Base-by-base conservation (phyloP, 2,113 vertebrate species). In the Muscicapa adusta region DNA sequence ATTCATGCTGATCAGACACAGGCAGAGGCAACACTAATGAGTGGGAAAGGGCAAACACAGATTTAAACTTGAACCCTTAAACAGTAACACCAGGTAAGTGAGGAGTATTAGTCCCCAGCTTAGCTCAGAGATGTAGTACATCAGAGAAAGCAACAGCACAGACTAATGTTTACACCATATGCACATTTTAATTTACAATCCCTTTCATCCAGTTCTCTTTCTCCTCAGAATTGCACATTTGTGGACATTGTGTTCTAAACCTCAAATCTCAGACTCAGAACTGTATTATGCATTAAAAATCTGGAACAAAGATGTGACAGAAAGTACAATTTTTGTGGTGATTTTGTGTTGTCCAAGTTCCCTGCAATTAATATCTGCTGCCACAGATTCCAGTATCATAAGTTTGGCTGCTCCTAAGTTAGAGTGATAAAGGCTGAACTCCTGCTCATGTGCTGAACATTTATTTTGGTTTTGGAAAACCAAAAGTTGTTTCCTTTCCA, bases 1-100 rank as follows among this genome's bases (percentile, higher is more conserved):
- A 10, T 6, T 61, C 53, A 5, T 0, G 2, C 33, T 8, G 31
- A 29, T 23, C 36, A 45, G 47, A 28, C 38, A 7, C 0, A 0
- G 0, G 18, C 34, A 40, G 18, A 50, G 34, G 38, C 10, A 58
- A 60, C 8, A 6, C 38, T 14, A 79, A 38, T 0, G 2, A 53
- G 14, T 0, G 14, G 29, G 28, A 85, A 70, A 0, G 0, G 4
- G 14, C 36, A 81, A 50, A 26, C 25, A 57, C 18, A 48, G 24
- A 65, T 17, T 82, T 22, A 33, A 42, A 77, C 43, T 12, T 12
- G 51, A 71, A 20, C n/a, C 14, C 23, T 36, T 7, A 4, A 61
- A 34, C 51, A n/a, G 18, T 2, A 72, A 53, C 23, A 11, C 29
- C 2, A 3, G 22, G 0, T 18, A 31, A 66, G 51, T 4, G n/a